Evolutionary conservation across 2,888 invertebrate species (phyloP).

Genomic region (Drosophila borborema): DNA sequence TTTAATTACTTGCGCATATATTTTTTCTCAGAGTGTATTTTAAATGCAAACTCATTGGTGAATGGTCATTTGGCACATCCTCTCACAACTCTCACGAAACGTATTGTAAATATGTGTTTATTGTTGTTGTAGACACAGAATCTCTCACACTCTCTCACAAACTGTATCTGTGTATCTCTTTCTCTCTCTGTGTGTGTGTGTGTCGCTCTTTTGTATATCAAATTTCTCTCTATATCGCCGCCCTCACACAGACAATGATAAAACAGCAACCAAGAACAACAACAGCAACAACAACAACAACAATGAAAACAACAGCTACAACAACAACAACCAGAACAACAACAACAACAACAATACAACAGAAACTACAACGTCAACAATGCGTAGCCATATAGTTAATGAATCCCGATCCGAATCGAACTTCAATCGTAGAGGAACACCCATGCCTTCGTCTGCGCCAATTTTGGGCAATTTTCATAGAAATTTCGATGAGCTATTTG

Average conservation of each 20-base stretch:
- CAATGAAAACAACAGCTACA: slow-evolving; percentile 9
- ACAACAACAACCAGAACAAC: neutral
- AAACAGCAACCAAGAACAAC: slow-evolving; percentile 35
- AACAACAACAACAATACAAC: slow-evolving; percentile 31
- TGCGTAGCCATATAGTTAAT: slow-evolving; percentile 43
- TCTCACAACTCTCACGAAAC: slow-evolving; percentile 20
- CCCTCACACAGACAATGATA: slow-evolving; percentile 65
- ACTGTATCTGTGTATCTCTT: slow-evolving; percentile 34
- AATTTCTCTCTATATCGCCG: slow-evolving; percentile 56
- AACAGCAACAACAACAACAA: slow-evolving; percentile 29
- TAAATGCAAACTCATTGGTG: slow-evolving; percentile 38
- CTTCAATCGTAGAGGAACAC: slow-evolving; percentile 18
- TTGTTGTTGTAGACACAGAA: slow-evolving; percentile 55
- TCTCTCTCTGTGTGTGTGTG: slow-evolving; percentile 26
- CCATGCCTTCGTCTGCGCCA: slow-evolving; percentile 44
- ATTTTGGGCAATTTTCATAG: slow-evolving; percentile 59
- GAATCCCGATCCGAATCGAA: slow-evolving; percentile 38
- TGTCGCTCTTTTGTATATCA: slow-evolving; percentile 52
- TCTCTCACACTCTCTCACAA: slow-evolving; percentile 35
- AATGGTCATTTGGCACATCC: slow-evolving; percentile 29
- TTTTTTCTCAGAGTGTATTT: slow-evolving; percentile 16
- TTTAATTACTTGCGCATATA: neutral
- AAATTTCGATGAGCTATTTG: slow-evolving; percentile 78
- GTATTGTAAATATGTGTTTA: slow-evolving; percentile 29
- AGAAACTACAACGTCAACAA: slow-evolving; percentile 30